Evolutionary conservation across 2,797 vertebrate species (phyloP).

Genomic region (Muscicapa comitata): DNA sequence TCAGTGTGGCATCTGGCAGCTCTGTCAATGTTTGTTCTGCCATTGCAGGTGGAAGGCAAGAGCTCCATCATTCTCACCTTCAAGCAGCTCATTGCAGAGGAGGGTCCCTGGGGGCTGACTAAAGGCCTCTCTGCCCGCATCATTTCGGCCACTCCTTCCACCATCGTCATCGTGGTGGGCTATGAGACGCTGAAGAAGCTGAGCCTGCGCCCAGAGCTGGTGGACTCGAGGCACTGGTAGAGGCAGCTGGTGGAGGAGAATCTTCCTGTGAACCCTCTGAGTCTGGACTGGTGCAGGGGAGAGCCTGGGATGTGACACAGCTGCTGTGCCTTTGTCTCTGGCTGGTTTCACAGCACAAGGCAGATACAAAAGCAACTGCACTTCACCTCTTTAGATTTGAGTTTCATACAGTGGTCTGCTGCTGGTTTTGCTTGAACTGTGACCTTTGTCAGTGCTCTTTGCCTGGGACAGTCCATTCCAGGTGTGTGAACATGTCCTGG

Average conservation of each 20-base stretch:
- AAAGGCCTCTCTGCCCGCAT: constrained; percentile 96
- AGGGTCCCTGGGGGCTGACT: constrained; percentile 93
- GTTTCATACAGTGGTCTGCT: neutral
- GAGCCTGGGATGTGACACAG: neutral
- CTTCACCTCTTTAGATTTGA: neutral
- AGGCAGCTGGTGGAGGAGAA: neutral
- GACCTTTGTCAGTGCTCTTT: neutral
- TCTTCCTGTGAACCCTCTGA: neutral
- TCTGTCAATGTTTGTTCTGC: neutral
- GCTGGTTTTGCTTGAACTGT: neutral
- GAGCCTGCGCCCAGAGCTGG: constrained; percentile 91
- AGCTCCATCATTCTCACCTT: constrained; percentile 89
- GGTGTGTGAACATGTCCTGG: neutral
- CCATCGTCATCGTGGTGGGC: constrained; percentile 94
- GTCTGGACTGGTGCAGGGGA: neutral
- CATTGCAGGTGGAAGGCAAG: constrained; percentile 89
- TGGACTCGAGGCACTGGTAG: constrained; percentile 96
- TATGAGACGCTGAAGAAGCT: constrained; percentile 96
- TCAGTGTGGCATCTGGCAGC: neutral
- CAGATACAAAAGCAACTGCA: neutral
- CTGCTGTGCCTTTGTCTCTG: neutral
- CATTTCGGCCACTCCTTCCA: constrained; percentile 92
- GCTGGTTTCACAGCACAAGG: neutral
- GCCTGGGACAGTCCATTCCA: neutral
- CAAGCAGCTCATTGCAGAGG: constrained; percentile 89